Conservation (phyloP, 2,113 vertebrate genomes). For the Oreotrochilus melanogaster region DNA sequence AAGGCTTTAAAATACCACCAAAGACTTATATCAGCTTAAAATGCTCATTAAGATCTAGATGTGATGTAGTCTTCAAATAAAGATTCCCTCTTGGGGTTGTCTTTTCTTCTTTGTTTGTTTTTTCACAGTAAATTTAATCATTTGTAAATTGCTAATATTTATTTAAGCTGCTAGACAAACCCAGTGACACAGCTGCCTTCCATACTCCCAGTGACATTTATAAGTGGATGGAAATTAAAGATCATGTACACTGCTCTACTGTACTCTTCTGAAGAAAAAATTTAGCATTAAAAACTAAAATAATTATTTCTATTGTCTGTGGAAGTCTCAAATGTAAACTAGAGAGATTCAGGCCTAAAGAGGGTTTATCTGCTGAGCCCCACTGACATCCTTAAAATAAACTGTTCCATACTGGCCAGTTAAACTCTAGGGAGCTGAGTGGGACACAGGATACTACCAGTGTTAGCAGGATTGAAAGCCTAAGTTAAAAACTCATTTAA, state of each 20-base stretch:
- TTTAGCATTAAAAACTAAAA: neutral
- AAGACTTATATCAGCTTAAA: neutral
- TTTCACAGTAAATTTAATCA: neutral
- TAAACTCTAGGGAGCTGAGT: neutral
- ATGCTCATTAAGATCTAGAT: neutral
- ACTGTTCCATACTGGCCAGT: neutral
- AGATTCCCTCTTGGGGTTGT: rapidly evolving
- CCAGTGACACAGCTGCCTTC: neutral
- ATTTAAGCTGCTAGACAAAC: neutral
- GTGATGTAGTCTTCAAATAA: neutral
- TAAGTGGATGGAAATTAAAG: neutral
- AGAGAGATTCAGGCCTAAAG: neutral
- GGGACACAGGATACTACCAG: neutral
- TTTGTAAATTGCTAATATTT: neutral
- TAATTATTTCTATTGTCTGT: neutral
- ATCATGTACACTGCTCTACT: rapidly evolving
- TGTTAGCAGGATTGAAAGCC: neutral
- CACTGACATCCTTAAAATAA: neutral
- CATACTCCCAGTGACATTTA: neutral
- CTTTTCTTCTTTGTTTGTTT: neutral
- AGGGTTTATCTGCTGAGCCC: neutral
- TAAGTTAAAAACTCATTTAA: neutral
- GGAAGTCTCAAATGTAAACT: neutral
- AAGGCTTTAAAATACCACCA: rapidly evolving
- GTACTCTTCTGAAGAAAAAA: neutral